A percentile compares a stretch with the other conserved stretches of the same genome.
phyloP scores from a whole-genome alignment of 2,888 invertebrate species.

The Drosophila longiperda region DNA sequence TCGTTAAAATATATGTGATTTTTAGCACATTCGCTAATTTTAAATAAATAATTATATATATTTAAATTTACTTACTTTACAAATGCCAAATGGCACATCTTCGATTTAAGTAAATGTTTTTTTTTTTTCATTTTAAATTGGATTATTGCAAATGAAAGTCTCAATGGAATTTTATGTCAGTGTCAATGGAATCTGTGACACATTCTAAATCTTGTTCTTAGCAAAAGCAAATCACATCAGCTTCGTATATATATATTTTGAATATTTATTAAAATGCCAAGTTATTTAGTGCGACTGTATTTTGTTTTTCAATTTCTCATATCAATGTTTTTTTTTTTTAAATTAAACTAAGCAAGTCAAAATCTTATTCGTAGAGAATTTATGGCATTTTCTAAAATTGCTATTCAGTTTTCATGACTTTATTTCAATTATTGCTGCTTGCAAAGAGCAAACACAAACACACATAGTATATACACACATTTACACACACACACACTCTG shows the following conservation, averaged over 20 bases:
- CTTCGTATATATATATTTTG: background rate
- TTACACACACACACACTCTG: conserved; percentile 7
- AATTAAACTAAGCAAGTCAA: background rate
- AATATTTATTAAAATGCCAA: background rate
- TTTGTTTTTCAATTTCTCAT: background rate
- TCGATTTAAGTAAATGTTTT: background rate
- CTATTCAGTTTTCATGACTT: background rate
- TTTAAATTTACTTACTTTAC: background rate
- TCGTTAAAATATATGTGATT: no score
- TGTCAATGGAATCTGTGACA: background rate
- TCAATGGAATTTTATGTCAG: background rate
- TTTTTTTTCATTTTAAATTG: no score
- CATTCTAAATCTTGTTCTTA: background rate
- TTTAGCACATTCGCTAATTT: background rate
- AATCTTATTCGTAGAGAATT: background rate
- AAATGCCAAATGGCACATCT: background rate
- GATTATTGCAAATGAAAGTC: no score
- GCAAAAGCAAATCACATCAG: background rate
- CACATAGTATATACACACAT: conserved; percentile 9
- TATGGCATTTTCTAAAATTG: background rate
- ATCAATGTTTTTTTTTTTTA: background rate
- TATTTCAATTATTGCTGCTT: conserved; percentile 1
- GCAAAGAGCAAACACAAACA: conserved; percentile 2
- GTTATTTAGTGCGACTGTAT: background rate
- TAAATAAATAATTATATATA: background rate